A percentile compares a stretch with the other conserved stretches of the same genome.
These are phyloP conservation scores for Oreochromis aureus DNA, from an alignment of 2,113 vertebrate genomes.

Conservation along the genomic window DNA sequence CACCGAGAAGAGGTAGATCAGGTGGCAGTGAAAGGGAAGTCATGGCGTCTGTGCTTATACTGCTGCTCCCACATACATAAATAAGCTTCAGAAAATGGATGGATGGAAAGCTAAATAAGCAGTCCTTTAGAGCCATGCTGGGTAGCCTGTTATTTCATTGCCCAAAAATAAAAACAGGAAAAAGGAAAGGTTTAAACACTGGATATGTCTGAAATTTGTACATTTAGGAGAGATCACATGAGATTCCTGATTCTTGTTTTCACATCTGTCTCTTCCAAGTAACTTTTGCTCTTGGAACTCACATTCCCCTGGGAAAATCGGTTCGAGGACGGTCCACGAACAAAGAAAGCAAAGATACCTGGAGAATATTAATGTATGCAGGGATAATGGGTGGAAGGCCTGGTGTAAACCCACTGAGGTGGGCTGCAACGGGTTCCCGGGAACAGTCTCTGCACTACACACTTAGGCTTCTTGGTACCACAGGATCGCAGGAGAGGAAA, in stretches of 20 bases:
- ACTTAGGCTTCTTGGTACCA: neutral
- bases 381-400: neutral
- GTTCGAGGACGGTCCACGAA: rapidly evolving
- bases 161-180: neutral
- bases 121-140: neutral
- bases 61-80: too few relatives aligned
- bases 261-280: neutral
- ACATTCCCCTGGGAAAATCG: rapidly evolving
- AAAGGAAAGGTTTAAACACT: neutral
- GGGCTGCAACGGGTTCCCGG: neutral
- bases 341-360: neutral
- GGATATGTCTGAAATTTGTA: neutral
- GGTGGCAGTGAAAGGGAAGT: neutral
- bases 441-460: neutral
- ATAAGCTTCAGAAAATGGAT: too few relatives aligned
- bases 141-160: neutral
- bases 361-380: neutral
- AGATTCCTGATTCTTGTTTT: neutral
- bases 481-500: neutral
- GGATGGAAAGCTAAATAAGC: neutral
- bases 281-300: neutral
- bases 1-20: neutral
- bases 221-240: neutral
- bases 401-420: neutral
- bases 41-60: neutral